Percentiles rank a stretch among this genome's conserved stretches.
These are phyloP conservation scores for Sebastes ruberrimus DNA, from an alignment of 2,797 vertebrate genomes.

Conservation along the genomic window DNA sequence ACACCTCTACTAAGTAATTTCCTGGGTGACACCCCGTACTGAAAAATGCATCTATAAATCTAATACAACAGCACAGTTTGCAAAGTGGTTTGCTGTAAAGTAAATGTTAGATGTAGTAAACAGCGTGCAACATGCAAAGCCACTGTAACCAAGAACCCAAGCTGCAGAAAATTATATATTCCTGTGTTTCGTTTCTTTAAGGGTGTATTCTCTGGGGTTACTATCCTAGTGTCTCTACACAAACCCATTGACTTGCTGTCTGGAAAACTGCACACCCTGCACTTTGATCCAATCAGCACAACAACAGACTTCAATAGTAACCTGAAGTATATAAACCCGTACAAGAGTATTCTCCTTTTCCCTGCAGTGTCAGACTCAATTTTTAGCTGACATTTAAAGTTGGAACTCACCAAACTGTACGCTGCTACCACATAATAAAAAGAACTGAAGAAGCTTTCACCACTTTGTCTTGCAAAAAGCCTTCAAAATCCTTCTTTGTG, in stretches of 20 bases:
- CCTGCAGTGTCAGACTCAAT: constrained; percentile 17
- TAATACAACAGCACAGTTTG: not conserved
- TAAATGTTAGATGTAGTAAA: not conserved
- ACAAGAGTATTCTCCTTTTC: not conserved
- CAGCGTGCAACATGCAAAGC: not conserved
- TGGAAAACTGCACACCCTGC: constrained; percentile 22
- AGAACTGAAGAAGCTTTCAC: not conserved
- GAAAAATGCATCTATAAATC: not conserved
- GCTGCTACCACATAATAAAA: not conserved
- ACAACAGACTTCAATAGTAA: constrained; percentile 11
- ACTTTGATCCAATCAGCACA: constrained; percentile 37
- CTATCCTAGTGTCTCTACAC: not conserved
- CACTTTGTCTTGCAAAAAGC: not conserved
- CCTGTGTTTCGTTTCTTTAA: not conserved
- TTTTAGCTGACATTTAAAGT: constrained; percentile 18
- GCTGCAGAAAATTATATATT: not conserved
- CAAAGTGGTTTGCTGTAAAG: not conserved
- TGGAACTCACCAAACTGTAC: not conserved
- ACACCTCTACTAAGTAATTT: not conserved
- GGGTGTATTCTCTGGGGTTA: not conserved
- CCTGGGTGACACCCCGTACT: not conserved
- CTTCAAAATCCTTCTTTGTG: not conserved
- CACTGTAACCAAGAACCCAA: not conserved
- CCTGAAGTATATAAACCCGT: not conserved
- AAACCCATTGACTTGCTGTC: constrained; percentile 35